Evolutionary conservation across 23 tunicate species (phyloP), one percentile per base, ranked within the genome.

Genomic region (Aplidium turbinatum): DNA sequence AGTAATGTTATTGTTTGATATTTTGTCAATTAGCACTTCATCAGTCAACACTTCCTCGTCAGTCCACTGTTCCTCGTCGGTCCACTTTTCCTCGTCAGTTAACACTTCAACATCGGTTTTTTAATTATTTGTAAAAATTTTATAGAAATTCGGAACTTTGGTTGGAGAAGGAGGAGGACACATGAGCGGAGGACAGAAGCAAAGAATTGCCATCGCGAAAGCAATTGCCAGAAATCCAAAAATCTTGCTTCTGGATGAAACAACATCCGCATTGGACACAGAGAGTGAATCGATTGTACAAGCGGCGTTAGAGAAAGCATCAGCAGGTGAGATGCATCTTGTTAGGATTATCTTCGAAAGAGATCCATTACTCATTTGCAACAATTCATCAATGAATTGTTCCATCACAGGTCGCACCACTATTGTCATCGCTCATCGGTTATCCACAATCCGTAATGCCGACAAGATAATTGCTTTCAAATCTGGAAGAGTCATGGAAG

Each of bases 361-460:
- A 4, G 6, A 7, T 21, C 7, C 18, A 29, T 70, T 58, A 70
- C 76, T 23, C 26, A 21, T 46, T 55, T 18, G 13, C 11, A 16
- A 42, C 16, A 16, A 42, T 9, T 42, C 13, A 42, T 16, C 50
- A 9, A n/a, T 16, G 23, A 11, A 18, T 54, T 54, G 0, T 5
- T 63, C 47, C 31, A n/a, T n/a, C n/a, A n/a, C 77, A 82, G 99
- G 99, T 46, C 83, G 99, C 54, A 95, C 99, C 1, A 95, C 99
- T 0, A 53, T 95, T 35, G 96, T 95, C 25, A 70, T 95, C 51
- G 99, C 99, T 30, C 99, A 95, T 71, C 87, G 99, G 1, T 56
- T 95, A 9, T 89, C 99, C 11, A 95, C 99, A n/a, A 79, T 95
- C 32, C 92, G 92, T 24, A 95, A 83, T 66, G 96, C 96, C 33